Percentiles rank a stretch among this genome's conserved stretches.
phyloP scores from a whole-genome alignment of 2,113 vertebrate genomes.

The Percopsis transmontana region DNA sequence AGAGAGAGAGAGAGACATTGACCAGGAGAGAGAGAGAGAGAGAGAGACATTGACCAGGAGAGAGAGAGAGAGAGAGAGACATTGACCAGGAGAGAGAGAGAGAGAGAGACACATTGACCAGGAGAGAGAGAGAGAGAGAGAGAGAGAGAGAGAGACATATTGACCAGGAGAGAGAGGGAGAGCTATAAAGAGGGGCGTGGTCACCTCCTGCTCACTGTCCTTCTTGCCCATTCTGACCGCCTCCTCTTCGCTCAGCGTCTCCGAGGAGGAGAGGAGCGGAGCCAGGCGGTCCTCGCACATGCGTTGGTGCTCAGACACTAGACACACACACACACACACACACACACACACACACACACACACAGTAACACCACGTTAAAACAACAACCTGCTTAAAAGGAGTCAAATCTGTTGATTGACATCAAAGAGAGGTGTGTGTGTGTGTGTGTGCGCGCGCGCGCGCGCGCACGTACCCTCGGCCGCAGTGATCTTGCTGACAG shows the following conservation, averaged over 20 bases:
- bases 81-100: background rate
- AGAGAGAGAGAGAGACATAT: no score
- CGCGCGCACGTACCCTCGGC: constrained; percentile 77
- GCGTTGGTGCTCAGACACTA: constrained; percentile 88
- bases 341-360: background rate
- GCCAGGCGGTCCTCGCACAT: constrained; percentile 87
- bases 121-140: background rate
- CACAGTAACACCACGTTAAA: background rate
- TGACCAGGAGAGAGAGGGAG: background rate
- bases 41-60: background rate
- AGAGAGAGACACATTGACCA: no score
- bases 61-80: background rate
- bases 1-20: background rate
- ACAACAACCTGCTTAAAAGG: background rate
- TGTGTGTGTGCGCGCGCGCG: constrained; percentile 3
- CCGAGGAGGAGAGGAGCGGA: constrained; percentile 80
- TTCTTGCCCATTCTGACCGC: constrained; percentile 86
- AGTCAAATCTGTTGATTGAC: background rate
- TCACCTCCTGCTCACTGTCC: constrained; percentile 85
- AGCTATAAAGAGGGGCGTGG: background rate
- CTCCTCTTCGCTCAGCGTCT: constrained; percentile 85
- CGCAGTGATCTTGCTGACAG: constrained; percentile 84
- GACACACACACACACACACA: constrained; percentile 1
- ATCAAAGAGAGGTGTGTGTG: background rate
- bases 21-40: background rate